phyloP scores from a whole-genome alignment of 2,113 vertebrate genomes.

The Psilopsiagon aymara region DNA sequence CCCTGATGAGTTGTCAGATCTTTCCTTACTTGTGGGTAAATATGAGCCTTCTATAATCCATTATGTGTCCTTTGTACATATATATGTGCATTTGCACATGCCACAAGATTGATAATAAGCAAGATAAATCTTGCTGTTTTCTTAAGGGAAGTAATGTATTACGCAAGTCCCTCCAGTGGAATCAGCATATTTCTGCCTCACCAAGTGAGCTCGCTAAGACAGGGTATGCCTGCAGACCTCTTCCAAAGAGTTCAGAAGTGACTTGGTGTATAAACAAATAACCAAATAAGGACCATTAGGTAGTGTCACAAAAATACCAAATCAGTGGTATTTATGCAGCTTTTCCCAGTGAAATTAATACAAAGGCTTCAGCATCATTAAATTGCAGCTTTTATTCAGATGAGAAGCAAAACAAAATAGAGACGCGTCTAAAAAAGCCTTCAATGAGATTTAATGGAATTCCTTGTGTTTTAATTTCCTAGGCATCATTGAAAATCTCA shows the following conservation, averaged over 20 bases:
- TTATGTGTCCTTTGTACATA: not conserved
- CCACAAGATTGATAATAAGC: constrained; percentile 48
- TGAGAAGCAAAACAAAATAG: constrained; percentile 1
- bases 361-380: not conserved
- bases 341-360: not conserved
- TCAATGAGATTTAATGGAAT: constrained; percentile 3
- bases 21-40: constrained; percentile 44
- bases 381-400: not conserved
- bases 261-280: not conserved
- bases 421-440: not conserved
- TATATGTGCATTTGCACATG: constrained; percentile 2
- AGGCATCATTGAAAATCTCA: constrained; percentile 25
- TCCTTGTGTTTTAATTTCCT: constrained; percentile 25
- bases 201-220: not conserved
- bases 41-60: constrained; percentile 51
- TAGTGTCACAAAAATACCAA: not conserved
- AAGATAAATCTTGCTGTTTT: constrained; percentile 62
- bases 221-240: constrained; percentile 29
- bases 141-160: constrained; percentile 37
- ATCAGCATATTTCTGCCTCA: constrained; percentile 17
- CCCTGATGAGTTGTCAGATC: constrained; percentile 36
- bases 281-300: not conserved
- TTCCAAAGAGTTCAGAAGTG: constrained; percentile 6
- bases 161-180: constrained; percentile 52
- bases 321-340: not conserved